Percentiles rank a stretch among this genome's conserved stretches.
phyloP scores from a whole-genome alignment of 2,888 invertebrate species.

The Listrodromus nycthemerus region DNA sequence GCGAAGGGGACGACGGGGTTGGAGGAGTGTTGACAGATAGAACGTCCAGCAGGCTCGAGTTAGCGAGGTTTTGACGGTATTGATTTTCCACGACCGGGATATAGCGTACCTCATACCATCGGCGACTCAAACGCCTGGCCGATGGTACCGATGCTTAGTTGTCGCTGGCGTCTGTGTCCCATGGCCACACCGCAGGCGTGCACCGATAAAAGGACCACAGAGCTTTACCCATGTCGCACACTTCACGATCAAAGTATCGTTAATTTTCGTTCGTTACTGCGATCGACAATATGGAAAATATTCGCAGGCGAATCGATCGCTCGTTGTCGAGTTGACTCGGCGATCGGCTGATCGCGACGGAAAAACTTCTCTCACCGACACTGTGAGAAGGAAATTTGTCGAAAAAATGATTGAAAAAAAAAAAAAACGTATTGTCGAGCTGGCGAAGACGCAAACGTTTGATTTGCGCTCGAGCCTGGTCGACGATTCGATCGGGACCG shows the following conservation, averaged over 20 bases:
- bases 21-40: slow-evolving; percentile 48
- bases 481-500: no score
- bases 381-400: neutral
- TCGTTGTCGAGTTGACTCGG: neutral
- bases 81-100: slow-evolving; percentile 81
- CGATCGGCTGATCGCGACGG: neutral
- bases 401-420: neutral
- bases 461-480: no score
- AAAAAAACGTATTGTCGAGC: neutral
- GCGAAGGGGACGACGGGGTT: slow-evolving; percentile 36
- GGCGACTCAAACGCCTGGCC: slow-evolving; percentile 75
- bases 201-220: neutral
- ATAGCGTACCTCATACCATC: slow-evolving; percentile 74
- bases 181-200: neutral
- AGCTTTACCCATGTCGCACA: neutral
- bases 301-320: neutral
- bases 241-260: slow-evolving; percentile 18
- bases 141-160: slow-evolving; percentile 52
- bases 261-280: slow-evolving; percentile 38
- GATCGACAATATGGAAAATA: slow-evolving; percentile 41
- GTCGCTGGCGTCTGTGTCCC: slow-evolving; percentile 23
- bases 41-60: slow-evolving; percentile 61
- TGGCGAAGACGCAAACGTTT: no score
- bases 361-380: neutral
- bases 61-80: slow-evolving; percentile 80